phyloP scores from a whole-genome alignment of 2,113 vertebrate genomes.

The Chaetops frenatus region DNA sequence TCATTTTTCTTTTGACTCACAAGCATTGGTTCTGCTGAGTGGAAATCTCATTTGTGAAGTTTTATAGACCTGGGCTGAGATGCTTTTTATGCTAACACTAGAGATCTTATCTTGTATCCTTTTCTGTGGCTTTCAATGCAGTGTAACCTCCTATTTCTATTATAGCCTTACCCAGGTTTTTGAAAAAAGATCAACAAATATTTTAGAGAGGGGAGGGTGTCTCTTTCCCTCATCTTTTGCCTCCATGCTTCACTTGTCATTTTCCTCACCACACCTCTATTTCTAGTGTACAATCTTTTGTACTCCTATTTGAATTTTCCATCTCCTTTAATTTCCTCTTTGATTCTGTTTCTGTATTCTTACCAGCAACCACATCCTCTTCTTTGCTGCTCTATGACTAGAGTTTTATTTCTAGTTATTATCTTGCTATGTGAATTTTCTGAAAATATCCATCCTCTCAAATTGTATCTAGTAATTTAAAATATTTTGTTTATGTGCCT shows the following conservation, averaged over 20 bases:
- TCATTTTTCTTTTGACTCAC: not conserved
- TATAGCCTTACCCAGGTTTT: not conserved
- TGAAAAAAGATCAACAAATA: not conserved
- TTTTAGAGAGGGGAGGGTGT: not conserved
- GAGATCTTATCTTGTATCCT: not conserved
- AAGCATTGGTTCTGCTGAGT: not conserved
- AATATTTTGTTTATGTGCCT: not conserved
- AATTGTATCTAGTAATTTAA: not conserved
- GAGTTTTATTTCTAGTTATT: conserved; percentile 4
- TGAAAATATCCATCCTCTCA: not conserved
- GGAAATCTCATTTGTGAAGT: conserved; percentile 5
- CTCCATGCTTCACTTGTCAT: not conserved
- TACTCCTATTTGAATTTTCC: not conserved
- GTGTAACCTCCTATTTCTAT: not conserved
- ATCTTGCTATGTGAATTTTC: not conserved
- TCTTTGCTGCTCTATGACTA: not conserved
- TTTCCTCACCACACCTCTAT: not conserved
- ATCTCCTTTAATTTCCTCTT: not conserved
- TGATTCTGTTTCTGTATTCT: not conserved
- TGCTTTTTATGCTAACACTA: not conserved
- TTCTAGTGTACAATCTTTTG: not conserved
- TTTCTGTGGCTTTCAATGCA: not conserved
- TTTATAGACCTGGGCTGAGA: not conserved
- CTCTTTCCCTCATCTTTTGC: not conserved
- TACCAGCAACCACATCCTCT: not conserved